phyloP scores from a whole-genome alignment of 2,797 vertebrate genomes.

The Australoheros facetus region DNA sequence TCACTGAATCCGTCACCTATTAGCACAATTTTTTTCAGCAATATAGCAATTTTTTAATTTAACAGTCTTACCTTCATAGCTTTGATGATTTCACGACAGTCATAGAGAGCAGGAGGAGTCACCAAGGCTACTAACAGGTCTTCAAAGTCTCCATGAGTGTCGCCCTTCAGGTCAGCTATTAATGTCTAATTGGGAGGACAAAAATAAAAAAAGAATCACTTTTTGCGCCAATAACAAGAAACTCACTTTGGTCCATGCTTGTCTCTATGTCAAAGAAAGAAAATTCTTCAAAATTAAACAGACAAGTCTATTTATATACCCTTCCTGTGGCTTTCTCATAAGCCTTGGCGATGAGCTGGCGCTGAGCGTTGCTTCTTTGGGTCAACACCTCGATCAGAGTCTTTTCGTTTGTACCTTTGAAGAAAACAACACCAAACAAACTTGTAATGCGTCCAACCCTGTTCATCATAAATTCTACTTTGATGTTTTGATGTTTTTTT shows the following conservation, averaged over 20 bases:
- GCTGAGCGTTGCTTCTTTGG: slow-evolving; percentile 83
- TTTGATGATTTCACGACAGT: slow-evolving; percentile 83
- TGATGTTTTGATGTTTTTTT: neutral
- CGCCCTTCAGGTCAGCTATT: slow-evolving; percentile 84
- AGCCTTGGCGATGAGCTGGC: slow-evolving; percentile 81
- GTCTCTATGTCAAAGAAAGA: neutral
- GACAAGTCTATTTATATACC: slow-evolving; percentile 61
- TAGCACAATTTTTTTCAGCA: neutral
- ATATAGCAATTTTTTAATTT: neutral
- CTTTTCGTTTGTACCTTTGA: slow-evolving; percentile 85
- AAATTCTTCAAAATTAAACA: neutral
- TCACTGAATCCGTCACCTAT: neutral
- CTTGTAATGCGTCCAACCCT: neutral
- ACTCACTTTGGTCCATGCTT: neutral
- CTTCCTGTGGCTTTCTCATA: slow-evolving; percentile 80
- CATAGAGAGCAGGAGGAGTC: slow-evolving; percentile 78
- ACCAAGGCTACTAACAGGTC: slow-evolving; percentile 83
- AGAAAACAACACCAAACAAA: neutral
- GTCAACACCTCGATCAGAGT: slow-evolving; percentile 83
- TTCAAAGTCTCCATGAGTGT: slow-evolving; percentile 88
- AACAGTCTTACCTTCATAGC: slow-evolving; percentile 83
- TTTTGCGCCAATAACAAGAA: neutral
- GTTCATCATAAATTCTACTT: neutral
- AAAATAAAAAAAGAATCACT: neutral
- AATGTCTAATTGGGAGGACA: slow-evolving; percentile 64